Percentiles rank a stretch among this genome's conserved stretches.
phyloP scores from a whole-genome alignment of 2,113 vertebrate species.

The Forbesichthys agassizii region DNA sequence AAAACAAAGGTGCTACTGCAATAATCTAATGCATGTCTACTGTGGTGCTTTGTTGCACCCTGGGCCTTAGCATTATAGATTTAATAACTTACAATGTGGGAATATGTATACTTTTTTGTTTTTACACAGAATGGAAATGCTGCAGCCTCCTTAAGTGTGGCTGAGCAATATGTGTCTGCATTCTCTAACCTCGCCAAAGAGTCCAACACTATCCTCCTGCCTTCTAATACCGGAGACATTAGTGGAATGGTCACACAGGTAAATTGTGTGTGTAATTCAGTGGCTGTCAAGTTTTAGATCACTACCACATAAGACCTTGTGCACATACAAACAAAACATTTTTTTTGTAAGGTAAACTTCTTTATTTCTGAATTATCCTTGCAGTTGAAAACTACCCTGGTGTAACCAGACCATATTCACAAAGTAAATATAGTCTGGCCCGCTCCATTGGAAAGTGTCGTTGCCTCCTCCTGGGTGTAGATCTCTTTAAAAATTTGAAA shows the following conservation, averaged over 20 bases:
- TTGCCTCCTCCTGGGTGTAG: too few species aligned
- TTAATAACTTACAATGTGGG: neutral
- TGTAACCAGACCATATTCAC: too few species aligned
- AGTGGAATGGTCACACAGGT: conserved; percentile 95
- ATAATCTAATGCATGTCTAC: neutral
- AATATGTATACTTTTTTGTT: neutral
- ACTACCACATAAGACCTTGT: neutral
- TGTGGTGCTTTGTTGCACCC: neutral
- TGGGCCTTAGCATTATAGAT: neutral
- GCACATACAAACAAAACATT: neutral
- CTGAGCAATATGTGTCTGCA: conserved; percentile 91
- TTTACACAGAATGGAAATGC: conserved; percentile 83
- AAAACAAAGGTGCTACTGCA: too few species aligned
- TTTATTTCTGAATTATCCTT: too few species aligned
- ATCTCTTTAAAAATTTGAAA: too few species aligned
- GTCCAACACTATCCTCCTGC: conserved; percentile 91
- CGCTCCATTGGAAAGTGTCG: too few species aligned
- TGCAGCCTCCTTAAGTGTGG: conserved; percentile 88
- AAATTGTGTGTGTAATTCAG: conserved; percentile 19
- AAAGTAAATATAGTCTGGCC: too few species aligned
- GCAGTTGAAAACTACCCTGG: too few species aligned
- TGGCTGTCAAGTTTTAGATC: neutral
- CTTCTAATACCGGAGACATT: conserved; percentile 85
- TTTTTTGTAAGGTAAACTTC: too few species aligned
- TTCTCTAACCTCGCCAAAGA: conserved; percentile 96